phyloP scores from a whole-genome alignment of 2,113 vertebrate genomes.

The Isichthys henryi region DNA sequence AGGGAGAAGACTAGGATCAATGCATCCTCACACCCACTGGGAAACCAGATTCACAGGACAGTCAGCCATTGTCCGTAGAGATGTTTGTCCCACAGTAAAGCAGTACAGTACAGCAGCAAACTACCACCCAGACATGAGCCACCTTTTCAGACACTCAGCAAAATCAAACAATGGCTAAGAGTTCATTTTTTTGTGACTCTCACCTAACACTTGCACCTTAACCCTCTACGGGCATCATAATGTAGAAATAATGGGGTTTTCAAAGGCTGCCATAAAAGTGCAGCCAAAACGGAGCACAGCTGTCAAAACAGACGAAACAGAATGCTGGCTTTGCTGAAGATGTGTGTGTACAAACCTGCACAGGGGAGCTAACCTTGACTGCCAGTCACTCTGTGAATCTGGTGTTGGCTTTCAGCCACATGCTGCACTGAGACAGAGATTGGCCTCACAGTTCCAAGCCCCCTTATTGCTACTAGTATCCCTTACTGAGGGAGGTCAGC shows the following conservation, averaged over 20 bases:
- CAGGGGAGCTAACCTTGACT: neutral
- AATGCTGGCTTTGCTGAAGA: neutral
- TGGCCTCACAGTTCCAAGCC: neutral
- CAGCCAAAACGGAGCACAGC: neutral
- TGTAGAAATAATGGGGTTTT: neutral
- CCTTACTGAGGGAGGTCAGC: constrained; percentile 37
- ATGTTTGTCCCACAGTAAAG: neutral
- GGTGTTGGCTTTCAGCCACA: constrained; percentile 29
- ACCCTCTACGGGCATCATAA: neutral
- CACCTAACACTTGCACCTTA: neutral
- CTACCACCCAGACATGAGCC: neutral
- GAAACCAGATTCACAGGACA: neutral
- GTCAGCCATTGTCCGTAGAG: neutral
- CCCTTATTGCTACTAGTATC: constrained; percentile 22
- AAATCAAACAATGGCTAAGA: neutral
- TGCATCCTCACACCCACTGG: neutral
- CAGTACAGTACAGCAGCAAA: neutral
- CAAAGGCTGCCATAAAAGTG: neutral
- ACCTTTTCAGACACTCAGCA: neutral
- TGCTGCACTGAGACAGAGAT: constrained; percentile 1
- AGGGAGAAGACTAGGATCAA: neutral
- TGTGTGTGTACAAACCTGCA: neutral
- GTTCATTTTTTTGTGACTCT: neutral
- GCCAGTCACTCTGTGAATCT: constrained; percentile 25
- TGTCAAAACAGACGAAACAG: neutral